Evolutionary conservation across 2,888 invertebrate genomes (phyloP), one percentile per base, ranked within the genome.

Genomic region (Loripinus fragilis): DNA sequence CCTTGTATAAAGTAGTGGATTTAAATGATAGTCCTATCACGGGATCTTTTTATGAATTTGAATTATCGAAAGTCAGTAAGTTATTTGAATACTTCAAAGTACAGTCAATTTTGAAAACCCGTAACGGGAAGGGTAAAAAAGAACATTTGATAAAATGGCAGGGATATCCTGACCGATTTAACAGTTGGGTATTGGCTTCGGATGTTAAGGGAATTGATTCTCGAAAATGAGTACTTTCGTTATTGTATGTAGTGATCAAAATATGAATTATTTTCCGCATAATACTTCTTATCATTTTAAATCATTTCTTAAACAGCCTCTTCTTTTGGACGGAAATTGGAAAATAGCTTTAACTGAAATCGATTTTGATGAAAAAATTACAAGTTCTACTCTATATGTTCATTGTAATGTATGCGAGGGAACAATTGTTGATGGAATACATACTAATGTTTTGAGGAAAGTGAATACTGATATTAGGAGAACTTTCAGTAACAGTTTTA

Each of bases 1-100:
- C 35, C 33, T 17, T 68, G 7, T 74, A 74, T 45, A 68, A 74
- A 38, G 52, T 74, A 17, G 68, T 68, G 28, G 74, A 74, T 48
- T 74, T 52, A 23, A 1, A n/a, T 7, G 28, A 55, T n/a, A 41
- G 38, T 23, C 66, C 55, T 1, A 38, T 74, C 20, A n/a, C 10
- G 1, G 74, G 74, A 20, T 38, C 68, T 10, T 67, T 74, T 41
- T 74, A 74, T 55, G 35, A 41, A 52, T 23, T 28, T 15, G 68
- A 74, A 67, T 30, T 74, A 17, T 10, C 33, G 33, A 60, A 60
- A 33, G 60, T 33, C 33, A 33, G 8, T 1, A 60, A 60, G 15
- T 1, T 33, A 17, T 12, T 15, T 3, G 60, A 60, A 28, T 55
- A 25, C 55, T 55, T 23, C 7, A 15, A 33, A 33, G 33, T 33